Percentiles rank a stretch among this genome's conserved stretches.
Evolutionary conservation across 2,113 vertebrate species (phyloP).

Genomic region (Notechis scutatus): DNA sequence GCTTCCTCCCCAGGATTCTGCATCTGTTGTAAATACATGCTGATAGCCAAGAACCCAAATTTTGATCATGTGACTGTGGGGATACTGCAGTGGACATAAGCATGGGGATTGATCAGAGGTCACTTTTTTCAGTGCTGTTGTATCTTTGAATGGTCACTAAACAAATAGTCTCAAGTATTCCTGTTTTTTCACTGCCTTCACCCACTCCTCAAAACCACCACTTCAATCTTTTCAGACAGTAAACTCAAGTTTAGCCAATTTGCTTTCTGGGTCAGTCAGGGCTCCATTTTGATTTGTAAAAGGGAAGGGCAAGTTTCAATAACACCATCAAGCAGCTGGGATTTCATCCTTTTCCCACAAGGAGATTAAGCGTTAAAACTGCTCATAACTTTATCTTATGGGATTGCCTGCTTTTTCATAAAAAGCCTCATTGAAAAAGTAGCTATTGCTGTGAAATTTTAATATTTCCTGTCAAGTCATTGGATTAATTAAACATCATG

Average conservation of each 20-base stretch:
- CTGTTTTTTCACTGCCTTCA: neutral
- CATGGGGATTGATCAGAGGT: neutral
- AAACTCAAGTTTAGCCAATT: neutral
- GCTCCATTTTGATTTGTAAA: neutral
- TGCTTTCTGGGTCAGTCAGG: neutral
- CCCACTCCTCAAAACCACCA: neutral
- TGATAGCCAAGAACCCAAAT: neutral
- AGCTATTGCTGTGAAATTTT: slow-evolving; percentile 31
- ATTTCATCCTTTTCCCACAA: slow-evolving; percentile 6
- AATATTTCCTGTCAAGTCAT: slow-evolving; percentile 33
- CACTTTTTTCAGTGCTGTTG: neutral
- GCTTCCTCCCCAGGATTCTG: neutral
- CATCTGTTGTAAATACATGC: neutral
- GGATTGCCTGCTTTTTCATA: slow-evolving; percentile 17
- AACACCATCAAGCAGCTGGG: neutral
- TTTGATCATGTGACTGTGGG: neutral
- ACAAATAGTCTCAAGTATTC: neutral
- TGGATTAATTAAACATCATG: slow-evolving; percentile 20
- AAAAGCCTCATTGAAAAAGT: slow-evolving; percentile 26
- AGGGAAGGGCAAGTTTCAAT: neutral
- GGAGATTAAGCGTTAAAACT: neutral
- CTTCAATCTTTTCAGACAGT: neutral
- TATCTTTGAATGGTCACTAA: neutral
- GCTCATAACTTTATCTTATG: neutral
- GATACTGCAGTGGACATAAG: neutral